Percentiles rank a stretch among this genome's conserved stretches.
phyloP scores from a whole-genome alignment of 1,140 invertebrate genomes.

The Zaprionus nigranus region DNA sequence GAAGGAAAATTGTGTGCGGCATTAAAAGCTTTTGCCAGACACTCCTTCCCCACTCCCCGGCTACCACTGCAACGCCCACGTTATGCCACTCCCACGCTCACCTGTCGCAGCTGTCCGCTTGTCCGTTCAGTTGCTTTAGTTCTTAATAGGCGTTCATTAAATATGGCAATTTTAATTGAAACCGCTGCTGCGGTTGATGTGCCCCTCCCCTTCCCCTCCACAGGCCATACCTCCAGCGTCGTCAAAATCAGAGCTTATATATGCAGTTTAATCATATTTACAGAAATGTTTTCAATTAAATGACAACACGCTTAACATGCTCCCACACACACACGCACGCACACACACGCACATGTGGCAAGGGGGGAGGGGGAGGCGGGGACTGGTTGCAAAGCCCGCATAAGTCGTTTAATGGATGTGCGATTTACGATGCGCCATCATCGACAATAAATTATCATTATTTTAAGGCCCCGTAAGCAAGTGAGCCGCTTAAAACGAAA shows the following conservation, averaged over 20 bases:
- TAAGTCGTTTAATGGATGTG: conserved; percentile 67
- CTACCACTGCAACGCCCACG: conserved; percentile 7
- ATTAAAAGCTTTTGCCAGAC: conserved; percentile 52
- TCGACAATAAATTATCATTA: conserved; percentile 45
- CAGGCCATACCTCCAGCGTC: not conserved
- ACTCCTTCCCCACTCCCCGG: not conserved
- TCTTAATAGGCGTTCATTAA: conserved; percentile 56
- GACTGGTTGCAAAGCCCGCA: conserved; percentile 41
- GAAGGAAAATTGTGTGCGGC: conserved; percentile 4
- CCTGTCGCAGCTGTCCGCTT: not conserved
- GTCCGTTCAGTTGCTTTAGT: conserved; percentile 17
- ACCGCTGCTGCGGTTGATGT: conserved; percentile 12
- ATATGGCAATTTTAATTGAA: conserved; percentile 60
- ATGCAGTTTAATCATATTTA: conserved; percentile 63
- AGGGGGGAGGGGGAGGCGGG: not conserved
- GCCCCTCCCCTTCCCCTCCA: not conserved
- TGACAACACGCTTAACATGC: conserved; percentile 50
- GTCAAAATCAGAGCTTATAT: conserved; percentile 33
- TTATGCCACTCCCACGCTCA: not conserved
- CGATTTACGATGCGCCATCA: conserved; percentile 60
- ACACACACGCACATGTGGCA: not conserved
- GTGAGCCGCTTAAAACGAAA: not conserved
- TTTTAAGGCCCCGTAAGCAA: conserved; percentile 14
- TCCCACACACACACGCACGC: conserved; percentile 2
- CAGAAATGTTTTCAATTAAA: conserved; percentile 62